Evolutionary conservation across 2,113 vertebrate genomes (phyloP).

Genomic region (Hystrix cristata): DNA sequence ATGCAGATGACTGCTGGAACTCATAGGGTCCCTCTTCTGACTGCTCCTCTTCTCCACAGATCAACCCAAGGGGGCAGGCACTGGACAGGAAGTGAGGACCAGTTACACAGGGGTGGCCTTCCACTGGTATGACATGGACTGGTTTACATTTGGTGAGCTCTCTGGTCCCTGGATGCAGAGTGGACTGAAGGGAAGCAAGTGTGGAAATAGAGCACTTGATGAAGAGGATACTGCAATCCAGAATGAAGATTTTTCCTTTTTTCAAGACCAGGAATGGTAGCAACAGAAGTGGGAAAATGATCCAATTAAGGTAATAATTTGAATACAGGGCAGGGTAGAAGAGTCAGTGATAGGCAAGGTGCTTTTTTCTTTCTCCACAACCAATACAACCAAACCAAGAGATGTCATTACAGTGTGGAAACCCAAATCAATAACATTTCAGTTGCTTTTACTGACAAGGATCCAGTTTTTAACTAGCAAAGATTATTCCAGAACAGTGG

Average conservation of each 20-base stretch:
- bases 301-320: background rate
- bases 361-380: background rate
- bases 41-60: background rate
- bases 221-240: background rate
- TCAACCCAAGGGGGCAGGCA: background rate
- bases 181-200: background rate
- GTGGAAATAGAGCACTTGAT: background rate
- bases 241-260: background rate
- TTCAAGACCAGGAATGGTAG: background rate
- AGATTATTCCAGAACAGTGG: conserved; percentile 18
- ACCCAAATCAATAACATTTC: conserved; percentile 46
- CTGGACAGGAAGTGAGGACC: background rate
- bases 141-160: background rate
- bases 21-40: fast-evolving
- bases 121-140: background rate
- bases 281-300: background rate
- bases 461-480: conserved; percentile 67
- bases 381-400: conserved; percentile 40
- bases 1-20: fast-evolving
- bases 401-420: conserved; percentile 40
- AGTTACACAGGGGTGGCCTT: background rate
- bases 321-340: background rate
- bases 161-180: background rate
- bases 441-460: conserved; percentile 61
- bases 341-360: background rate